Evolutionary conservation across 1,140 invertebrate species (phyloP), one percentile per base, ranked within the genome.

Genomic region (Panagrolaimus sp.): DNA sequence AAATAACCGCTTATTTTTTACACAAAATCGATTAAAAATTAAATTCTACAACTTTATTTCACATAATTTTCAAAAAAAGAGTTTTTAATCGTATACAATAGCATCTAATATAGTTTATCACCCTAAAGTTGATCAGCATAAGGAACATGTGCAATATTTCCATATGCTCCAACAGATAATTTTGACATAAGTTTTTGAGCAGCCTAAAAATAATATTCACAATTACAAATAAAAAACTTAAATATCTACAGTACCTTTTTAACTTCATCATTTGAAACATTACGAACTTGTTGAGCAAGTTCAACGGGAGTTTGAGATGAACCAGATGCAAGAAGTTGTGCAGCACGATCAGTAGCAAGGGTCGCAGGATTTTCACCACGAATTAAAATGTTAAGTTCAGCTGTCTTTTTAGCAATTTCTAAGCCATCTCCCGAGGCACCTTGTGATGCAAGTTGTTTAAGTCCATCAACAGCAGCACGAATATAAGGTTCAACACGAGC

Each of bases 111-210:
- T 38, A 38, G 31, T 38, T 2, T 38, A 38, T 38, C 31, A 38
- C 31, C 51, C 51, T 66, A 81, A n/a, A 81, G 65, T 20, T 78
- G 61, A 68, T 81, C 79, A 8, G 75, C 63, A 57, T 83, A 83
- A 25, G 80, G 81, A 42, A 82, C 75, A 27, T 80, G 66, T 16
- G 69, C 20, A 44, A 83, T 67, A 38, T 68, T 66, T 51, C 80
- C 80, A 25, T 79, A 81, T 16, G 76, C 68, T 16, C 81, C 73
- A 61, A 82, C 38, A 5, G 80, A 81, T 11, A 78, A 68, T 63
- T 83, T 82, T 25, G 66, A 63, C 8, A 69, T 65, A n/a, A 82
- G 11, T 64, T 76, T 74, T 46, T 73, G 62, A 16, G 81, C 81
- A 23, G 80, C 80, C 77, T 78, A 48, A 42, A 71, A 57, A 0